Evolutionary conservation across 2,113 vertebrate genomes (phyloP).

Genomic region (Triplophysa dalaica): DNA sequence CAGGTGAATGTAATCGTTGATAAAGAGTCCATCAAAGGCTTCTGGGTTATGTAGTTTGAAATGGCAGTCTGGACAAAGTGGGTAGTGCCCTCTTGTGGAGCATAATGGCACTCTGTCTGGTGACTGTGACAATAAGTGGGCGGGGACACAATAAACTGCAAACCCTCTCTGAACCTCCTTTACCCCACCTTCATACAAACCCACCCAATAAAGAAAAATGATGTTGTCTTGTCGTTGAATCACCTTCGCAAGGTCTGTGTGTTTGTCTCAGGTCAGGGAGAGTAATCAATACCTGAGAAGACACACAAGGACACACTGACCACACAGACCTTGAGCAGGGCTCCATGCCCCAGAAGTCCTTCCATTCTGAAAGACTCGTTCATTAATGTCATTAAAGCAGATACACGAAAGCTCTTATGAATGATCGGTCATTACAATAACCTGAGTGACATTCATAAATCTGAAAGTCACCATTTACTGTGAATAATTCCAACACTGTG

Average conservation of each 20-base stretch:
- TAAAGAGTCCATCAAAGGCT: too few species aligned
- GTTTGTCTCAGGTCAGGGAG: conserved; percentile 20
- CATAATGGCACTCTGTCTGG: too few species aligned
- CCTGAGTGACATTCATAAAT: background rate
- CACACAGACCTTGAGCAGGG: conserved; percentile 2
- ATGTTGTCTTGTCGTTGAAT: conserved; percentile 22
- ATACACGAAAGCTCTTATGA: background rate
- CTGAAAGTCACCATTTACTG: background rate
- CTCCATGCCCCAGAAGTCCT: background rate
- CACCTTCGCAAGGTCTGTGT: conserved; percentile 21
- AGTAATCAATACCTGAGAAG: conserved; percentile 42
- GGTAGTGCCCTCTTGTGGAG: too few species aligned
- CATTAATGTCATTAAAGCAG: background rate
- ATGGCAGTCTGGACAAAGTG: too few species aligned
- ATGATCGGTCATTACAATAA: background rate
- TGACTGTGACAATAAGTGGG: too few species aligned
- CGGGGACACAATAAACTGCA: too few species aligned
- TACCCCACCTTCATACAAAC: background rate
- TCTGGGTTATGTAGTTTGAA: too few species aligned
- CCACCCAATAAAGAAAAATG: conserved; percentile 44
- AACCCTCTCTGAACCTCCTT: background rate
- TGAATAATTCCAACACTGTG: background rate
- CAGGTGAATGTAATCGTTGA: too few species aligned
- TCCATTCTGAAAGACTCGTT: background rate
- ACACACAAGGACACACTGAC: conserved; percentile 40